These are phyloP conservation scores for Amphiprion clarkii DNA, from an alignment of 2,797 vertebrate species.

Conservation along the genomic window DNA sequence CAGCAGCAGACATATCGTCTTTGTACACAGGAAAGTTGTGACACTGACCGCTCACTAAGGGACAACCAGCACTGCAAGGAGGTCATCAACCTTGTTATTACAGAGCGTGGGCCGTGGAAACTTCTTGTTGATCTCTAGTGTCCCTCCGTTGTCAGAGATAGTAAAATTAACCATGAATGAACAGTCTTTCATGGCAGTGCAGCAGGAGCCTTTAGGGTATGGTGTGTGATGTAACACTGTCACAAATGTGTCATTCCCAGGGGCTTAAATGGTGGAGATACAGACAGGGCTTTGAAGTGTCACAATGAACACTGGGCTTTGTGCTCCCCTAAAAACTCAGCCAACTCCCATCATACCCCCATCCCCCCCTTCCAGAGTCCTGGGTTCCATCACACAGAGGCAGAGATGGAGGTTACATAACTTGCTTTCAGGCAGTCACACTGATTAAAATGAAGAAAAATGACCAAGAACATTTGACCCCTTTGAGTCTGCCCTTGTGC, in stretches of 20 bases:
- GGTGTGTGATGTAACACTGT: conserved; percentile 79
- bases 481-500: conserved; percentile 46
- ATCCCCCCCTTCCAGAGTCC: conserved; percentile 32
- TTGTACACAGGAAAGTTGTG: conserved; percentile 50
- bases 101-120: conserved; percentile 22
- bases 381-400: conserved; percentile 69
- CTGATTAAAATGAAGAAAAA: conserved; percentile 67
- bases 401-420: conserved; percentile 74
- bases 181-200: conserved; percentile 64
- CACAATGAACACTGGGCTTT: conserved; percentile 83
- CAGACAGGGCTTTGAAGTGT: conserved; percentile 82
- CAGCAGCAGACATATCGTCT: conserved; percentile 47
- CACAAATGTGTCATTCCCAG: conserved; percentile 80
- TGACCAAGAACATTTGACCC: conserved; percentile 31
- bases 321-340: conserved; percentile 59
- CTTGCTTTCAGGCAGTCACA: conserved; percentile 58
- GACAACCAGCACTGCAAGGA: conserved; percentile 32
- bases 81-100: conserved; percentile 44
- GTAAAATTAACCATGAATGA: conserved; percentile 78
- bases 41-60: conserved; percentile 48
- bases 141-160: conserved; percentile 57
- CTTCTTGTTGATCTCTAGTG: conserved; percentile 51
- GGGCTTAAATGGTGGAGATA: conserved; percentile 70
- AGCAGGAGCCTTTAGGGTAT: conserved; percentile 70
- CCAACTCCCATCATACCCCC: conserved; percentile 43